These are phyloP conservation scores for Caenorhabditis briggsae DNA, from an alignment of 1,140 invertebrate genomes.

Conservation along the genomic window DNA sequence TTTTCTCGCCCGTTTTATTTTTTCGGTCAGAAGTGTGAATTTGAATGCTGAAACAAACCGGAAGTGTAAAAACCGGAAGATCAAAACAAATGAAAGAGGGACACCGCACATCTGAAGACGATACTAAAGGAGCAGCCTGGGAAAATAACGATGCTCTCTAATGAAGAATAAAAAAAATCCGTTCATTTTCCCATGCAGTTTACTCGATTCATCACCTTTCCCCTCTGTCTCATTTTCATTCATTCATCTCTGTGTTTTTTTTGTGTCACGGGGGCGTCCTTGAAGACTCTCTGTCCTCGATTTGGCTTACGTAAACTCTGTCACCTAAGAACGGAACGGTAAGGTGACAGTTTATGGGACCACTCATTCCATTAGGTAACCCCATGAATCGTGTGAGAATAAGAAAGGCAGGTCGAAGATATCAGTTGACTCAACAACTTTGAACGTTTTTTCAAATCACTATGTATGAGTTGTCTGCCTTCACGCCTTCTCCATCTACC, in stretches of 20 bases:
- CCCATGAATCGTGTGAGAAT: not conserved
- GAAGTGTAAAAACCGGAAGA: constrained; percentile 28
- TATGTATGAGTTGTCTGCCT: not conserved
- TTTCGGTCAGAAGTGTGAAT: not conserved
- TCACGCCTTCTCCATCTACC: not conserved
- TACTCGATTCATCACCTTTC: constrained; percentile 26
- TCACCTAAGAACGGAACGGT: not conserved
- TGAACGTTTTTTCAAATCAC: not conserved
- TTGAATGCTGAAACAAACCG: not conserved
- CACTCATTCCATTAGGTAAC: constrained; percentile 16
- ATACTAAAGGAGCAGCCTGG: no score
- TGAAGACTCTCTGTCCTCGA: constrained; percentile 1
- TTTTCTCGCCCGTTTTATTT: not conserved
- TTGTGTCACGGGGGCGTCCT: not conserved
- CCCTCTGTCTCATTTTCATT: constrained; percentile 11
- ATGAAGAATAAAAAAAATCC: not conserved
- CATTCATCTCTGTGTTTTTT: not conserved
- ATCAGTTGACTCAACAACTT: not conserved
- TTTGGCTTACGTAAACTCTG: constrained; percentile 34
- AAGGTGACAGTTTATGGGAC: constrained; percentile 44
- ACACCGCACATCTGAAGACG: not conserved
- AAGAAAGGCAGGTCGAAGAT: not conserved
- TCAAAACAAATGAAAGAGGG: not conserved
- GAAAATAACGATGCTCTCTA: not conserved
- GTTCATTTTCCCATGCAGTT: constrained; percentile 37